Evolutionary conservation across 2,113 vertebrate genomes (phyloP).

Genomic region (Empidonax alnorum): DNA sequence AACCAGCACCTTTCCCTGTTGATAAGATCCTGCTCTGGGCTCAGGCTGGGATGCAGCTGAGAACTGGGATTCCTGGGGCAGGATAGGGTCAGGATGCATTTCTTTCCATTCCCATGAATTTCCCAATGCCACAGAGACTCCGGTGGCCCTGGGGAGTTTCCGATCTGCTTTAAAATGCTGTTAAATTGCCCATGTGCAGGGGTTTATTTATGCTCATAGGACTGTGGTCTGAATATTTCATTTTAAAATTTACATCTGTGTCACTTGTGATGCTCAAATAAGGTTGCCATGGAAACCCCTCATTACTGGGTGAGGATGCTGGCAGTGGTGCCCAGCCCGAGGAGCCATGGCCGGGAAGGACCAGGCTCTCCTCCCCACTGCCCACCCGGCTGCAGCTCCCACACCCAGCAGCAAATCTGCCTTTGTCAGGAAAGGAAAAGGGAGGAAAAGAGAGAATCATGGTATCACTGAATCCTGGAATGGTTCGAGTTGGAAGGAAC

Average conservation of each 20-base stretch:
- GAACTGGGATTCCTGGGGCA: not conserved
- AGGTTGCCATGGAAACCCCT: constrained; percentile 78
- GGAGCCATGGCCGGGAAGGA: not conserved
- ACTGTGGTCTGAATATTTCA: constrained; percentile 58
- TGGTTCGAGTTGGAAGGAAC: not conserved
- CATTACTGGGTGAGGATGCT: constrained; percentile 55
- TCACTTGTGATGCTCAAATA: constrained; percentile 46
- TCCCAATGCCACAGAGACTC: not conserved
- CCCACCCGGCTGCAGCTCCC: fast-evolving
- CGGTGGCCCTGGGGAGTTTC: not conserved
- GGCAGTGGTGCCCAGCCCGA: not conserved
- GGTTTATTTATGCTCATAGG: not conserved
- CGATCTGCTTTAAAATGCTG: not conserved
- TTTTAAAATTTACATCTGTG: constrained; percentile 64
- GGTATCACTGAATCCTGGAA: not conserved
- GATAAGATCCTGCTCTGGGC: not conserved
- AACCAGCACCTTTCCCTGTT: not conserved
- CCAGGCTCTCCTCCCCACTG: fast-evolving
- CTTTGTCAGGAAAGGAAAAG: not conserved
- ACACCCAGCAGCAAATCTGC: fast-evolving
- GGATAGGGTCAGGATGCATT: not conserved
- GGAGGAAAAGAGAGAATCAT: not conserved
- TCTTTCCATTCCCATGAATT: not conserved
- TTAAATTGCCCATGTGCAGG: constrained; percentile 14
- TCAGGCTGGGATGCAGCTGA: not conserved